Conservation (phyloP, 2,113 vertebrate genomes). For the Actenoides hombroni region DNA sequence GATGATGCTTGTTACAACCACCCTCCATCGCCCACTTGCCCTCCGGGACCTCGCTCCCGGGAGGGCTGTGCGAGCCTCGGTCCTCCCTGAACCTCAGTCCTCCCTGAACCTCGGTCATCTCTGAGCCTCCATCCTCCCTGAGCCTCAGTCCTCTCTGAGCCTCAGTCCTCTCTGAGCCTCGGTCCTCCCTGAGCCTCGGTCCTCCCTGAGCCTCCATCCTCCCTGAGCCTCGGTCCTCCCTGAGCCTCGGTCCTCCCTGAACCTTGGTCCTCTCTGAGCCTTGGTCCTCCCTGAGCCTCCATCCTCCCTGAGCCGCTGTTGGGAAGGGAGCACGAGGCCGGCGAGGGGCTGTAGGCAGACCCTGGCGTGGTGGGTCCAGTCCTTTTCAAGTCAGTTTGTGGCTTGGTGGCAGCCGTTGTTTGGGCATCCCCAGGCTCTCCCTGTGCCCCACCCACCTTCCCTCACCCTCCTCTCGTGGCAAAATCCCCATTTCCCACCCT, state of each 20-base stretch:
- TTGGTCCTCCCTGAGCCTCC: no score
- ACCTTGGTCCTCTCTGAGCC: no score
- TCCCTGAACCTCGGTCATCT: no score
- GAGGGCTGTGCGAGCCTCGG: background rate
- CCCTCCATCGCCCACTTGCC: background rate
- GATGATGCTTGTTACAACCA: background rate
- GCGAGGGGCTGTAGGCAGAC: rapidly evolving
- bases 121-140: no score
- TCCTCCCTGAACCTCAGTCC: background rate
- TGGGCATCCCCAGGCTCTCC: background rate
- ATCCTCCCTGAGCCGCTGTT: rapidly evolving
- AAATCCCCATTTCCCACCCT: rapidly evolving
- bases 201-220: no score
- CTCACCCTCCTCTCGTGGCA: background rate
- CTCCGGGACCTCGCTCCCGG: background rate
- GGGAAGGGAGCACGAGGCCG: rapidly evolving
- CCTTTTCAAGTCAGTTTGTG: background rate
- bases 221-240: no score
- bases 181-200: no score
- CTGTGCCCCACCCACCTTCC: rapidly evolving
- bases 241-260: no score
- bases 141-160: no score
- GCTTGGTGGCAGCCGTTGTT: background rate
- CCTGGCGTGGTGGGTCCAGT: rapidly evolving
- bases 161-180: no score